phyloP scores from a whole-genome alignment of 2,888 invertebrate species.

The Hypomecis atomaria region DNA sequence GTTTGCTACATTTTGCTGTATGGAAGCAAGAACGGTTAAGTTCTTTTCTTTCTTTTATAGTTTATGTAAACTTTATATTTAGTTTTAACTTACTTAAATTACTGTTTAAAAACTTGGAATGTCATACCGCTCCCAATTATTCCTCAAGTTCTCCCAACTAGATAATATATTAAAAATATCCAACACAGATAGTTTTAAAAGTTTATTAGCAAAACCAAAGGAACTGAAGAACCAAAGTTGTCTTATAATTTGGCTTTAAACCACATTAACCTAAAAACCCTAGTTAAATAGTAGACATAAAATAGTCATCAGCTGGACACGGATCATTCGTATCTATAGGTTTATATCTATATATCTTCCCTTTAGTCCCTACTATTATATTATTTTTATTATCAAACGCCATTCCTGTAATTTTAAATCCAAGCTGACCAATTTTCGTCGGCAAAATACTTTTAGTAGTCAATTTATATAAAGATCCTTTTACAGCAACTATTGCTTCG shows the following conservation, averaged over 20 bases:
- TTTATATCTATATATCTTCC: constrained; percentile 76
- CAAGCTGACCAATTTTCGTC: constrained; percentile 69
- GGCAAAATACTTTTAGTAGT: constrained; percentile 69
- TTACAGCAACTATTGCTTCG: constrained; percentile 74
- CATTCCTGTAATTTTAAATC: constrained; percentile 75
- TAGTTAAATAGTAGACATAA: constrained; percentile 70
- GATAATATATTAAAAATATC: too few relatives aligned
- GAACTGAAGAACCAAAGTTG: too few relatives aligned
- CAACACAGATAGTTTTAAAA: too few relatives aligned
- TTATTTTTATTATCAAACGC: constrained; percentile 72
- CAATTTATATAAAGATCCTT: constrained; percentile 69
- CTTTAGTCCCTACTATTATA: constrained; percentile 75
- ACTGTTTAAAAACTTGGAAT: too few relatives aligned
- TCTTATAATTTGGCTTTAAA: background rate
- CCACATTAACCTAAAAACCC: background rate
- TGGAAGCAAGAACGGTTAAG: too few relatives aligned
- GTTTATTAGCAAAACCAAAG: too few relatives aligned
- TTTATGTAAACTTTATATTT: too few relatives aligned
- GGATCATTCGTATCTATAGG: constrained; percentile 70
- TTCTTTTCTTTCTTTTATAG: too few relatives aligned
- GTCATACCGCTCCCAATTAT: too few relatives aligned
- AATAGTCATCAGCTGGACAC: constrained; percentile 76
- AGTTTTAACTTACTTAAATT: too few relatives aligned
- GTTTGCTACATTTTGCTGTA: too few relatives aligned
- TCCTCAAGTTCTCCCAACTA: too few relatives aligned